Conservation (phyloP, 2,888 invertebrate genomes). For the Apodemia zela region DNA sequence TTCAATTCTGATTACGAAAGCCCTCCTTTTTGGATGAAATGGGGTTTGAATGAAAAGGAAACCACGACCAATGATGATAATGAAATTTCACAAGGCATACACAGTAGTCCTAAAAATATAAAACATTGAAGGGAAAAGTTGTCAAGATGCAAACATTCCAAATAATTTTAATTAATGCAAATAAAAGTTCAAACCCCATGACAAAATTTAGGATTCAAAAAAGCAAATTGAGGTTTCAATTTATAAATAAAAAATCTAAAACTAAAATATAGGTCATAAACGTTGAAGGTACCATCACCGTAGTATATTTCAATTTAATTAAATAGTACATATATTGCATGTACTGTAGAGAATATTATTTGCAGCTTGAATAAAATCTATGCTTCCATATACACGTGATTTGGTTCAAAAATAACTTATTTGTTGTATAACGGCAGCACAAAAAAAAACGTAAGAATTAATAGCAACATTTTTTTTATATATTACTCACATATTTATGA, state of each 20-base stretch:
- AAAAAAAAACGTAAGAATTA: too few species aligned
- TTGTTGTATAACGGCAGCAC: too few species aligned
- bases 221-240: constrained; percentile 49
- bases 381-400: too few species aligned
- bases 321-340: not conserved
- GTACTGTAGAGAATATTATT: too few species aligned
- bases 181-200: constrained; percentile 77
- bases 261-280: constrained; percentile 31
- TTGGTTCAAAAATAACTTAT: too few species aligned
- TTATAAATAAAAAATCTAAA: constrained; percentile 32
- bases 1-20: constrained; percentile 53
- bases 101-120: constrained; percentile 52
- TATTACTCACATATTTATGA: too few species aligned
- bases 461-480: too few species aligned
- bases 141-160: constrained; percentile 81
- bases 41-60: constrained; percentile 75
- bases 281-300: constrained; percentile 48
- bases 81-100: constrained; percentile 60
- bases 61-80: constrained; percentile 46
- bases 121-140: constrained; percentile 68
- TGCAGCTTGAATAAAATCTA: too few species aligned
- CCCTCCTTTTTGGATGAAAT: constrained; percentile 73
- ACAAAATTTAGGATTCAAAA: constrained; percentile 58
- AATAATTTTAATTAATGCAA: constrained; percentile 62
- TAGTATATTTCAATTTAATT: not conserved